Base-by-base conservation (phyloP, 2,888 invertebrate genomes). In the Xestobium rufovillosum region DNA sequence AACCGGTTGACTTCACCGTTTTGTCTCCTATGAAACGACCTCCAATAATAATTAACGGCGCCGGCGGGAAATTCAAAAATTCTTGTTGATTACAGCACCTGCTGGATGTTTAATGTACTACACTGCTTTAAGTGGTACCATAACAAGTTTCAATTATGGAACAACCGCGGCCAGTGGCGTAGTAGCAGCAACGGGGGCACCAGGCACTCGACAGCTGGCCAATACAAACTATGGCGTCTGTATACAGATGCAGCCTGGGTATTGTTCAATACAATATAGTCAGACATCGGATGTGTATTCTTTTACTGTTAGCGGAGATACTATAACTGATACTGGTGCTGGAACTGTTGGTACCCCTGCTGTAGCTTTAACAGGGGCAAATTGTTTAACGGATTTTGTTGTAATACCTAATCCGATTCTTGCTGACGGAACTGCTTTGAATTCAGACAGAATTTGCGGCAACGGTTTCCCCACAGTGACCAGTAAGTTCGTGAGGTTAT, bases 91-190 rank as follows among this genome's bases (percentile, higher is more conserved):
- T 68, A 55, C 61, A 76, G 85, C 83, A 9, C 85, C 85, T 2
- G 73, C 76, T 35, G 84, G 85, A 16, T 86, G 86, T 54, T 67
- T 85, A 23, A 82, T 83, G 63, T 85, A 83, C 59, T 77, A 78
- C 56, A 77, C 75, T 17, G 71, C 70, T 0, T 53, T 62, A 1
- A 59, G 72, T 1, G 83, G 80, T 2, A 76, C 73, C 0, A 78
- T 84, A 2, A 70, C 62, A 28, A 81, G 84, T 57, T 86, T 86
- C 50, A 86, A 86, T 61, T 86, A 80, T 57, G 81, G 76, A 0
- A 68, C 73, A 1, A 69, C 73, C 1, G 46, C 42, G 23, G 10
- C 28, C 8, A 28, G 28, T 28, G 8, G 8, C 28, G 10, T 8
- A 8, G 6, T 25, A 13, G 38, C 41, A n/a, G 27, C 29, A 11